phyloP scores from a whole-genome alignment of 2,797 vertebrate species.

The Sarcophilus harrisii region DNA sequence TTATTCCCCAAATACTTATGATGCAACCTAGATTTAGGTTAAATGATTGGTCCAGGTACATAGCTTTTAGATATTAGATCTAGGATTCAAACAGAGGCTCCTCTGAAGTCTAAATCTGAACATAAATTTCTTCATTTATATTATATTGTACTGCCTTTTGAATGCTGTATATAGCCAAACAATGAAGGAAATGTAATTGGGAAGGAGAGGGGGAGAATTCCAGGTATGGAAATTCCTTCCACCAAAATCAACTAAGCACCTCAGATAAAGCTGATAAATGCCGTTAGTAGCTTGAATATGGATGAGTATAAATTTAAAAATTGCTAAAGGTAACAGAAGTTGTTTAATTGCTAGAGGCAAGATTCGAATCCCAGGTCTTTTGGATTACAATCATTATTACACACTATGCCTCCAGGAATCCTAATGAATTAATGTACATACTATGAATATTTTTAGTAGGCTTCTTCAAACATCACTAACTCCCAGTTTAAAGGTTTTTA shows the following conservation, averaged over 20 bases:
- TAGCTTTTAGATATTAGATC: neutral
- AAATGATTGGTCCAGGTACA: neutral
- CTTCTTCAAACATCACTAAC: conserved; percentile 29
- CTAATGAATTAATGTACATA: neutral
- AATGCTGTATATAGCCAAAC: neutral
- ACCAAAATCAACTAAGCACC: neutral
- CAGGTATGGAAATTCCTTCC: neutral
- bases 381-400: neutral
- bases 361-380: neutral
- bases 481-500: conserved; percentile 1
- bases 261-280: neutral
- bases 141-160: neutral
- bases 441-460: neutral
- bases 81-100: neutral
- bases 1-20: neutral
- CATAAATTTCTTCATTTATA: neutral
- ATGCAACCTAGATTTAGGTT: neutral
- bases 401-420: neutral
- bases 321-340: neutral
- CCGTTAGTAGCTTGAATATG: neutral
- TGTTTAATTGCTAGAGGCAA: neutral
- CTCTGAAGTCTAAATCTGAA: neutral
- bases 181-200: neutral
- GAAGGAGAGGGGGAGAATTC: neutral
- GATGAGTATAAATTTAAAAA: neutral